phyloP scores from a whole-genome alignment of 2,113 vertebrate species.

The Sorex fumeus region DNA sequence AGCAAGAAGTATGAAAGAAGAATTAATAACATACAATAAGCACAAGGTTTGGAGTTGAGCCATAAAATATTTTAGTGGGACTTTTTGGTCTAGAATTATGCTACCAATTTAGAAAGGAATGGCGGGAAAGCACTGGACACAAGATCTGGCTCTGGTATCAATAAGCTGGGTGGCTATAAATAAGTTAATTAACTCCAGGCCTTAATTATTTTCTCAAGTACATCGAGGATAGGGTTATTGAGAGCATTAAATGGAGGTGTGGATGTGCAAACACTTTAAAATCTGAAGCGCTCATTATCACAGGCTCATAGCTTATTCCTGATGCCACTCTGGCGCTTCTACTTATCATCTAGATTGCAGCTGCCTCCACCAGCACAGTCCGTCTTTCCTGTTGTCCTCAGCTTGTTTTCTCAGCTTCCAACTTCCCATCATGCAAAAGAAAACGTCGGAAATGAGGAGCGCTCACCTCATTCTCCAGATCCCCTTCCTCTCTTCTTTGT shows the following conservation, averaged over 20 bases:
- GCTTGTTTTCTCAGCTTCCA: constrained; percentile 10
- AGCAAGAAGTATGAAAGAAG: not conserved
- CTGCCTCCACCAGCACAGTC: not conserved
- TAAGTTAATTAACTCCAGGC: constrained; percentile 34
- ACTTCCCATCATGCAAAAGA: not conserved
- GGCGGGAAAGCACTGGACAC: not conserved
- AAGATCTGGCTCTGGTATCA: not conserved
- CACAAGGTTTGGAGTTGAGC: not conserved
- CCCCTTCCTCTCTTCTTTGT: not conserved
- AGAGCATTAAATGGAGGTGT: constrained; percentile 31
- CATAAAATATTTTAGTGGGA: not conserved
- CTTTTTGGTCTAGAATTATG: constrained; percentile 12
- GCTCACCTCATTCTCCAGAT: not conserved
- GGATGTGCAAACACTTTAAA: constrained; percentile 30
- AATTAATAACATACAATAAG: not conserved
- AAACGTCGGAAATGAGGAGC: constrained; percentile 16
- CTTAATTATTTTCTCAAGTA: constrained; percentile 29
- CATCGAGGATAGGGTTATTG: not conserved
- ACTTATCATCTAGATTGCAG: not conserved
- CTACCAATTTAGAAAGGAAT: constrained; percentile 43
- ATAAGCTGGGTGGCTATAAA: not conserved
- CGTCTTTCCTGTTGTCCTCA: constrained; percentile 16
- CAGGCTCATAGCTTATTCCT: constrained; percentile 1
- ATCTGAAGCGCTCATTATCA: constrained; percentile 23
- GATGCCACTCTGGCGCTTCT: not conserved